Evolutionary conservation across 1,140 invertebrate genomes (phyloP), one percentile per base, ranked within the genome.

Genomic region (Hyles vespertilio): DNA sequence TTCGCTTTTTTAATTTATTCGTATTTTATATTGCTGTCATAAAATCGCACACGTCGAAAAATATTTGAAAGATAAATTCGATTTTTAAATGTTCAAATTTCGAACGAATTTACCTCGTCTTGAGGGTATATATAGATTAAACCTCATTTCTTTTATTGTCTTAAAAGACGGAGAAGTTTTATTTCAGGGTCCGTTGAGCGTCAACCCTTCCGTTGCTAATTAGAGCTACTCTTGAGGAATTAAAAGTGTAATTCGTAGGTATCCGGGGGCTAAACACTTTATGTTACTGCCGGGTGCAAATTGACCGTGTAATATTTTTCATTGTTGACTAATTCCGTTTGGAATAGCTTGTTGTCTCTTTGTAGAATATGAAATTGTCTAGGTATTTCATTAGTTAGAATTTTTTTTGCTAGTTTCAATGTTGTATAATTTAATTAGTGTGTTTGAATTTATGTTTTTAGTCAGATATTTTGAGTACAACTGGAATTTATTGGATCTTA

Each of bases 151-250:
- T 73, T 67, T 66, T 56, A 73, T 59, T 56, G 46, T 68, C 70
- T 70, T 58, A 51, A 59, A 70, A 59, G 50, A 59, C 56, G 50
- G 63, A 65, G 62, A 58, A 65, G 61, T 58, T 70, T 68, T 70
- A 70, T 68, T 73, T 73, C 68, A 66, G 43, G 72, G 61, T 54
- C 64, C 58, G 63, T 75, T 75, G 61, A 45, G 10, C 48, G 55
- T 61, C 58, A 66, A 67, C 72, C 72, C 70, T 72, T 67, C 59
- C 72, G 65, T 69, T 32, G 57, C 72, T 69, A 73, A 71, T 70
- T 61, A 65, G 61, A 40, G 48, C 34, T 32, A 53, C 56, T 64
- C 58, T 65, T 49, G 53, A 55, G 51, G 65, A 75, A 75, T 69
- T 75, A 75, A 72, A 75, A 68, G 58, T 64, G 55, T 47, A 59